Evolutionary conservation across 92 coral and sea anemone genomes (phyloP).

Genomic region (Metridium senile): DNA sequence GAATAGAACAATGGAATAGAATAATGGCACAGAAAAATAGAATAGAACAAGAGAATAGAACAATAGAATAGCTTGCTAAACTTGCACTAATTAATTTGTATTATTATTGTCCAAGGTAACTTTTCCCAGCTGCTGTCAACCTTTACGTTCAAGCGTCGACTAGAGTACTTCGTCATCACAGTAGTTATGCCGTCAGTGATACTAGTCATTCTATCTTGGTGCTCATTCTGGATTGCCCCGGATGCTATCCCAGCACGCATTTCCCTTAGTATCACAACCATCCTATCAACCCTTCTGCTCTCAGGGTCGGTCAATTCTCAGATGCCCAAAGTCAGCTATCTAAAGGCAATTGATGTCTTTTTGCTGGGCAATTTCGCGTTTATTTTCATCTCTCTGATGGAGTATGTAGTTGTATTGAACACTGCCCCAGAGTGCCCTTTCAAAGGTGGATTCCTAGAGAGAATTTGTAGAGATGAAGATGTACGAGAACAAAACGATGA

Average conservation of each 20-base stretch:
- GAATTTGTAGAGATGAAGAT: too few species aligned
- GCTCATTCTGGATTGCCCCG: slow-evolving; percentile 72
- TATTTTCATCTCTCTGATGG: slow-evolving; percentile 42
- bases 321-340: slow-evolving; percentile 76
- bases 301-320: slow-evolving; percentile 64
- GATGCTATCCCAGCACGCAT: slow-evolving; percentile 70
- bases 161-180: slow-evolving; percentile 66
- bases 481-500: too few species aligned
- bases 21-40: too few species aligned
- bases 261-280: slow-evolving; percentile 68
- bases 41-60: too few species aligned
- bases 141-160: slow-evolving; percentile 64
- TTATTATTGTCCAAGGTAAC: too few species aligned
- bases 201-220: neutral
- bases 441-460: too few species aligned
- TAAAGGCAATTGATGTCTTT: slow-evolving; percentile 48
- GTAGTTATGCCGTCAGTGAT: slow-evolving; percentile 62
- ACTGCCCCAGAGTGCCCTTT: too few species aligned
- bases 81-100: too few species aligned
- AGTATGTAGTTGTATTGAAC: too few species aligned
- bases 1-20: too few species aligned
- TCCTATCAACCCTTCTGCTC: slow-evolving; percentile 65
- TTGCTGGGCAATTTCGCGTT: slow-evolving; percentile 39
- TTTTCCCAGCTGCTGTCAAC: slow-evolving; percentile 52
- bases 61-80: too few species aligned